Base-by-base conservation (phyloP, 1,140 invertebrate genomes). In the Rhyacophila brunnea region DNA sequence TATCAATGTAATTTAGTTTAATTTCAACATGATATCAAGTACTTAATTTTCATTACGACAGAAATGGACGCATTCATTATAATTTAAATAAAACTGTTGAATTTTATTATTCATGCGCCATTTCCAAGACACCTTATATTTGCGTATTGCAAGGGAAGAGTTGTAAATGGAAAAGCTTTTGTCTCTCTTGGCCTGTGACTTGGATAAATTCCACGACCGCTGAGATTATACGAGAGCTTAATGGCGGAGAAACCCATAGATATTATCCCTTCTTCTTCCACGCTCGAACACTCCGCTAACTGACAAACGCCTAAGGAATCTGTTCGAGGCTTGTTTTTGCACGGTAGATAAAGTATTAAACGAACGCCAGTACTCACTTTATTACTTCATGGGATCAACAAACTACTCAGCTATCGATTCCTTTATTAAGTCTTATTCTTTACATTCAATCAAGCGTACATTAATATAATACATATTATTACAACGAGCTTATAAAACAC, bases 241-340 rank as follows among this genome's bases (percentile, higher is more conserved):
- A 63, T 63, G 61, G 56, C 52, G 44, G 50, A 51, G 61, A 63
- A 63, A 63, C 50, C 56, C 51, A 59, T 63, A 63, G 61, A 63
- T 63, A 63, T 63, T 63, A 63, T 59, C 61, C 61, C 54, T 58
- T 43, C 34, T 35, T 36, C 38, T 7, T 36, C 23, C 43, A 17
- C 44, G 42, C 43, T 7, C 50, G 32, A 15, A 32, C n/a, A 13
- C 19, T 11, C 50, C 44, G 28, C 44, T 49, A 45, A 35, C 54
- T 56, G 42, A 48, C 55, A 51, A 55, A 55, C 61, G 55, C 47
- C 55, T 36, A 18, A 34, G 20, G 50, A 62, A 53, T 62, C 54
- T 61, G 20, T 55, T 57, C 38, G 3, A n/a, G 38, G 38, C 38
- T 40, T 40, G 38, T 40, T 40, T 40, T 40, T 40, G 11, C 38